These are phyloP conservation scores for Pristionchus maxplancki DNA, from an alignment of 2,888 invertebrate genomes.

Conservation along the genomic window DNA sequence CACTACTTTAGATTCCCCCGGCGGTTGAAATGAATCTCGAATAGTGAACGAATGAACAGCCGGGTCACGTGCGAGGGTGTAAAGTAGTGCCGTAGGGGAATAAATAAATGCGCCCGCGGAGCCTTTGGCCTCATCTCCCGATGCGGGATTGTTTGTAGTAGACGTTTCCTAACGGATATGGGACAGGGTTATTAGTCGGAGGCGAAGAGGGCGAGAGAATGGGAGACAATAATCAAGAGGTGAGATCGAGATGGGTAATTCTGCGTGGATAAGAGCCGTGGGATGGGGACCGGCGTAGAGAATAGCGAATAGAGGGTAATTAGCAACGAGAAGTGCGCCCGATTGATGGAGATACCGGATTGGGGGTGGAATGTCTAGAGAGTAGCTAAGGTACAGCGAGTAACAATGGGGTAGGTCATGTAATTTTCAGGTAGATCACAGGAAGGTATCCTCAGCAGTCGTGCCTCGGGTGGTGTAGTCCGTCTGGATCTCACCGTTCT, in stretches of 20 bases:
- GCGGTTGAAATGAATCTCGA: neutral
- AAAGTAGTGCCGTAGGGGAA: neutral
- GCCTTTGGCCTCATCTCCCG: neutral
- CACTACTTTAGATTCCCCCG: neutral
- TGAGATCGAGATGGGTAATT: neutral
- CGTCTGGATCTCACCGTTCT: conserved; percentile 30
- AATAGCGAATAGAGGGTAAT: neutral
- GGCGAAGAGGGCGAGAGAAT: neutral
- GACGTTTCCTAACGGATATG: conserved; percentile 35
- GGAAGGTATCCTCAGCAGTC: conserved; percentile 20
- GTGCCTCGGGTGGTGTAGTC: conserved; percentile 13
- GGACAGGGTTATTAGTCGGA: neutral
- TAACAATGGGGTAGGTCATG: neutral
- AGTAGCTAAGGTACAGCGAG: neutral
- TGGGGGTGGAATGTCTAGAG: conserved; percentile 4
- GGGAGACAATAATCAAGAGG: neutral
- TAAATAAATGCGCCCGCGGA: neutral
- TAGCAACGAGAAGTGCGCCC: neutral
- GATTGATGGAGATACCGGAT: conserved; percentile 7
- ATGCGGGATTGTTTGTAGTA: conserved; percentile 5
- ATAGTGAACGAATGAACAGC: neutral
- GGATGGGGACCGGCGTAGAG: neutral
- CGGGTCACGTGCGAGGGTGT: neutral
- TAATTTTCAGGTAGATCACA: neutral
- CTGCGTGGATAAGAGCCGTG: neutral